Base-by-base conservation (phyloP, 2,797 vertebrate species). In the Rhinogobio ventralis region DNA sequence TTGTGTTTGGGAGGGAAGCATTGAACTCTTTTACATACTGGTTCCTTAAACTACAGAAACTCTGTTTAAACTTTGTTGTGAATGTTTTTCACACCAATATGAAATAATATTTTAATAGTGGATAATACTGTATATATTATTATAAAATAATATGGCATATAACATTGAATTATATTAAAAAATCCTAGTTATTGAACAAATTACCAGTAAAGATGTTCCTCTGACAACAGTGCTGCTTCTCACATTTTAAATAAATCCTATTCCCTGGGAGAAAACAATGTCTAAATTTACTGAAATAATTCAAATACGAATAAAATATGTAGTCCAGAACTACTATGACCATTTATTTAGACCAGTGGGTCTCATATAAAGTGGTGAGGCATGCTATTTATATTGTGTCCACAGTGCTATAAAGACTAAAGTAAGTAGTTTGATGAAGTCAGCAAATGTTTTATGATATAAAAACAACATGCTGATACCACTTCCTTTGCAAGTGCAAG, bases 311-410 rank as follows among this genome's bases (percentile, higher is more conserved):
- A n/a, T 4, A 23, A n/a, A 19, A 53, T 53, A 15, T n/a, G 28
- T 33, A 33, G 30, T 25, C 3, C 30, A 68, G 66, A 81, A 11
- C 7, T 28, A 25, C 30, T 53, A 17, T 45, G 51, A 49, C 11
- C 2, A 8, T 28, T 80, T 36, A 51, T 28, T 69, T 69, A 39
- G 8, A 53, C 14, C 45, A 11, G 46, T 36, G 30, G 20, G 5
- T 45, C n/a, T 81, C 15, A n/a, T 55, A 30, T 60, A 74, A 62
- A 46, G 53, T 62, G 25, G 64, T 11, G 49, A 53, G 17, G 39
- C n/a, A 36, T 68, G 28, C 64, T 80, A 68, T 68, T 80, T 55
- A 53, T 68, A 25, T 51, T 66, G 42, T 53, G 14, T 11, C 30
- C 20, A n/a, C 14, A 53, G 78, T 53, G 25, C 11, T 51, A 46